Base-by-base conservation (phyloP, 2,888 invertebrate genomes). In the Tetragonisca angustula region DNA sequence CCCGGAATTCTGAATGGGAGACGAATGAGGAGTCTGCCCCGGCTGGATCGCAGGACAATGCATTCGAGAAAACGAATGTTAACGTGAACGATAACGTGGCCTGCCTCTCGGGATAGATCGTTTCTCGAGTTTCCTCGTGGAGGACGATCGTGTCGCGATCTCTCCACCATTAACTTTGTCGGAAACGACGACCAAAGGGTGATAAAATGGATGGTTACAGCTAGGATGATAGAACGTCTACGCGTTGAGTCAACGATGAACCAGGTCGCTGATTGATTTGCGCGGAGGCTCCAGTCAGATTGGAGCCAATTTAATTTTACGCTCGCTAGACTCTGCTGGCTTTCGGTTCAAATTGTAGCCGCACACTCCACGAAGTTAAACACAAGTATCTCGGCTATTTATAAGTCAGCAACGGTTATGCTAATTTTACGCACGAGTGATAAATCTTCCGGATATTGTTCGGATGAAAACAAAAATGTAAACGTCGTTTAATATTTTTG, bases 11-110 rank as follows among this genome's bases (percentile, higher is more conserved):
- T 94, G 91, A 94, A 94, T 94, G 89, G 93, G 91, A 94, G 92
- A 93, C 93, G 94, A 91, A 94, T 93, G 93, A 93, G 92, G 92
- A 93, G 91, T 92, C 90, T 89, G 91, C 90, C 91, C 90, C 87
- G 77, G 83, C 90, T 90, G 90, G 91, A 90, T 92, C 89, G 87
- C 90, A 86, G 91, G 92, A 93, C 93, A 93, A 93, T 92, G 90
- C 90, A 79, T 84, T 43, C 83, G 72, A 84, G 89, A 90, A 92
- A 92, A 93, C 92, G 91, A 92, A 94, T 92, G 93, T 91, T 92
- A 90, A 90, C 90, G 86, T 70, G 79, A 76, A 77, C 88, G 85
- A 90, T 89, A 90, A 89, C 88, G 82, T 64, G 83, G 77, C 69
- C 80, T 56, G 68, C 59, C 67, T 61, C 24, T 17, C 13, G 77